Evolutionary conservation across 2,113 vertebrate species (phyloP), one percentile per base, ranked within the genome.

Genomic region (Nematolebias whitei): DNA sequence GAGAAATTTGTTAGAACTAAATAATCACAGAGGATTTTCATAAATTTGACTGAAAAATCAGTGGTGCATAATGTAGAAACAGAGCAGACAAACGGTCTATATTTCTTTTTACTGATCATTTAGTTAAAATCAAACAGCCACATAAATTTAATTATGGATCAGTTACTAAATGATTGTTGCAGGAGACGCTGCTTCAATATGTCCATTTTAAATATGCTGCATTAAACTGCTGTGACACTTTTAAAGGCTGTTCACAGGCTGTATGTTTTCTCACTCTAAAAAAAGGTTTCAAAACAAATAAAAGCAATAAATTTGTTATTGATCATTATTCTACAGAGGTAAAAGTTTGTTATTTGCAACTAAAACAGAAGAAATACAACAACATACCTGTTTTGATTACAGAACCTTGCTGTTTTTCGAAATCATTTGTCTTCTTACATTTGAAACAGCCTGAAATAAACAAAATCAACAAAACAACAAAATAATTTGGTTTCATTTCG

Each of bases 401-500:
- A 4, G 0, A 0, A 7, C 1, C 0, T 5, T 2, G 1, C 26
- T 16, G 55, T 4, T 40, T 52, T 56, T 74, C 64, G 19, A 8
- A 0, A 63, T 67, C 59, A 16, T 4, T 13, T 16, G 1, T n/a
- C 5, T 24, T 41, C 49, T 3, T 1, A 47, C 43, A 12, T 45
- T 40, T 40, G 44, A 66, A 58, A 29, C 45, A 48, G 12, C 49
- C 80, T 83, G 45, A 11, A 76, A 49, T 3, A 1, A 15, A 50
- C 26, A 55, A 67, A 8, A 65, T 5, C 23, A 26, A 40, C 39
- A 20, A 26, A 57, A 53, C 3, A n/a, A n/a, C n/a, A n/a, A n/a
- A n/a, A 20, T 24, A 5, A 44, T 12, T 26, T 7, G 5, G 38
- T 22, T 18, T 58, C 4, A 26, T 9, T 39, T 2, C 11, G n/a